Evolutionary conservation across 2,888 invertebrate species (phyloP).

Genomic region (Osmoderma eremita): DNA sequence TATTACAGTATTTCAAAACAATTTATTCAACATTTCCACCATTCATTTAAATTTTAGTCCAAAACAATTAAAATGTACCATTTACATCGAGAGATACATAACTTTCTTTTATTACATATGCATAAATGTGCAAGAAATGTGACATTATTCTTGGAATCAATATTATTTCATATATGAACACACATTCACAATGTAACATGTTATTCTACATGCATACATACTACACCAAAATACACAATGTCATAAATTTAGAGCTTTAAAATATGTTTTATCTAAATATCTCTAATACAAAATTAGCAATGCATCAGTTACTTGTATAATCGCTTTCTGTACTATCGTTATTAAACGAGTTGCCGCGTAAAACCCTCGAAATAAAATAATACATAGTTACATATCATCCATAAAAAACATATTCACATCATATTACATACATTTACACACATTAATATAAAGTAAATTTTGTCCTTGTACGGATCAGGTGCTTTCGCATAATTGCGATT

Average conservation of each 20-base stretch:
- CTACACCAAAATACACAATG: constrained; percentile 20
- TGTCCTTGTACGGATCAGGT: constrained; percentile 35
- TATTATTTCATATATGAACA: constrained; percentile 12
- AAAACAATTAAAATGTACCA: too few relatives aligned
- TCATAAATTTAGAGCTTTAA: constrained; percentile 7
- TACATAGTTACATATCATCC: constrained; percentile 14
- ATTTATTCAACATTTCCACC: too few relatives aligned
- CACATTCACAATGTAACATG: background rate
- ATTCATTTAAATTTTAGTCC: too few relatives aligned
- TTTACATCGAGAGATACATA: background rate
- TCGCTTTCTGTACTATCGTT: background rate
- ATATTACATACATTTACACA: constrained; percentile 15
- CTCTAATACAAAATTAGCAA: constrained; percentile 1
- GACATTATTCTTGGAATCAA: constrained; percentile 14
- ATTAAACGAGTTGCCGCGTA: constrained; percentile 14
- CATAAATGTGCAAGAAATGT: constrained; percentile 7
- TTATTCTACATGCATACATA: constrained; percentile 16
- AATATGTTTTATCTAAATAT: constrained; percentile 3
- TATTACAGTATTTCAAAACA: too few relatives aligned
- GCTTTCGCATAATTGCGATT: constrained; percentile 24
- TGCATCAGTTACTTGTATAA: background rate
- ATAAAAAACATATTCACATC: constrained; percentile 29
- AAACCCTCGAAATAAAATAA: constrained; percentile 20
- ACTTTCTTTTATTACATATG: constrained; percentile 3
- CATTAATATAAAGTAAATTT: constrained; percentile 25